These are phyloP conservation scores for Pyrochroa serraticornis DNA, from an alignment of 2,888 invertebrate genomes.

Conservation along the genomic window DNA sequence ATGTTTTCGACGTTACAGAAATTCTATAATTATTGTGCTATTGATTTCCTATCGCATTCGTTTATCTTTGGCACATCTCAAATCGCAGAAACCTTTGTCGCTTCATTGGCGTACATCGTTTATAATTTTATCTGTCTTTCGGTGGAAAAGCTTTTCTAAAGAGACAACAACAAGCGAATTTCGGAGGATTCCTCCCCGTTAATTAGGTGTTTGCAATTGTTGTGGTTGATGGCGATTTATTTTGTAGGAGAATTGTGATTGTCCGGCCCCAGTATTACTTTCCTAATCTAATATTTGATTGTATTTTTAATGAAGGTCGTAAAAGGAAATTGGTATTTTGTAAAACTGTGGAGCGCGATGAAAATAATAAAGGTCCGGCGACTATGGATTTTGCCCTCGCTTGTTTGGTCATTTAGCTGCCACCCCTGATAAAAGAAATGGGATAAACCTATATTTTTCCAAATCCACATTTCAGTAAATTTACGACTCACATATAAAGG, in stretches of 20 bases:
- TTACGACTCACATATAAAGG: conserved; percentile 50
- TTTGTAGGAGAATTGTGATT: too few relatives aligned
- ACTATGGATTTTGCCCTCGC: conserved; percentile 40
- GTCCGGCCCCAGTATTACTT: not conserved
- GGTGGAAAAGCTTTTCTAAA: not conserved
- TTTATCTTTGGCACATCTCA: conserved; percentile 46
- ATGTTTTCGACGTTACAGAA: conserved; percentile 43
- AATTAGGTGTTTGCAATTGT: conserved; percentile 3
- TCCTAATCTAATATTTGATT: conserved; percentile 6
- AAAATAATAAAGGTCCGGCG: conserved; percentile 34
- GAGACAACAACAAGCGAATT: not conserved
- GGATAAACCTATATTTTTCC: conserved; percentile 53
- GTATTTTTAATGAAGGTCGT: conserved; percentile 30
- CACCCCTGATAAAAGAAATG: conserved; percentile 50
- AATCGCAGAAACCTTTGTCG: conserved; percentile 34
- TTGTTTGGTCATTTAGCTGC: conserved; percentile 45
- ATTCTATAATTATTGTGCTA: conserved; percentile 48
- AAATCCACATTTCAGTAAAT: conserved; percentile 52
- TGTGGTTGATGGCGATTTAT: not conserved
- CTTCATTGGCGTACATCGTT: conserved; percentile 20
- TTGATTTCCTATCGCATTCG: conserved; percentile 48
- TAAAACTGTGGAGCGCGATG: conserved; percentile 30
- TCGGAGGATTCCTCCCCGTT: not conserved
- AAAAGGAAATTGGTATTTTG: conserved; percentile 30
- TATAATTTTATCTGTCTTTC: conserved; percentile 13